phyloP scores from a whole-genome alignment of 92 coral and sea anemone species.

The Zoanthus sociatus region DNA sequence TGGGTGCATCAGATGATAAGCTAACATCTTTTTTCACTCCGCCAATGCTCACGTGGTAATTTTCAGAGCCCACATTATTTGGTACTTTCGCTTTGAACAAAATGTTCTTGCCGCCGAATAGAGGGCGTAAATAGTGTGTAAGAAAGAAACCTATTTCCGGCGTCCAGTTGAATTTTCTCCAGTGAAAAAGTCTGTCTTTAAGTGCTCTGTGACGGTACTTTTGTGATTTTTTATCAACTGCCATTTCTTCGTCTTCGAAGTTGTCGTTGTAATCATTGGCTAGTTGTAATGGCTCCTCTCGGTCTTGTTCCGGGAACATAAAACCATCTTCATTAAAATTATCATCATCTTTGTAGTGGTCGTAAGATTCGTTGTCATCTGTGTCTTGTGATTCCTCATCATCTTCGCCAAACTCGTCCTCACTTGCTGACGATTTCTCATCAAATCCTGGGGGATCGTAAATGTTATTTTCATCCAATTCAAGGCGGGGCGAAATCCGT shows the following conservation, averaged over 20 bases:
- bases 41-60: slow-evolving; percentile 21
- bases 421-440: neutral
- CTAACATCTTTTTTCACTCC: slow-evolving; percentile 35
- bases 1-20: slow-evolving; percentile 5
- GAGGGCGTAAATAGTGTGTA: neutral
- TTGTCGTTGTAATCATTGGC: neutral
- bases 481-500: neutral
- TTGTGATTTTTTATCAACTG: neutral
- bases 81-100: neutral
- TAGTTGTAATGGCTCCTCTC: neutral
- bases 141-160: neutral
- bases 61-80: neutral
- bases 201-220: neutral
- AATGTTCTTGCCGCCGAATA: neutral
- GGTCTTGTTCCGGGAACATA: neutral
- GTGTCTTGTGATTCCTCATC: neutral
- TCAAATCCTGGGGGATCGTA: neutral
- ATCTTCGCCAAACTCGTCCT: neutral
- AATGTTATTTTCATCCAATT: neutral
- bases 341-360: neutral
- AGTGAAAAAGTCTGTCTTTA: neutral
- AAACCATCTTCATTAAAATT: neutral
- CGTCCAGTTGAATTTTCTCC: neutral
- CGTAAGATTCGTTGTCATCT: neutral
- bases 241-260: slow-evolving; percentile 5